phyloP scores from a whole-genome alignment of 2,113 vertebrate species.

The Oncorhynchus keta region DNA sequence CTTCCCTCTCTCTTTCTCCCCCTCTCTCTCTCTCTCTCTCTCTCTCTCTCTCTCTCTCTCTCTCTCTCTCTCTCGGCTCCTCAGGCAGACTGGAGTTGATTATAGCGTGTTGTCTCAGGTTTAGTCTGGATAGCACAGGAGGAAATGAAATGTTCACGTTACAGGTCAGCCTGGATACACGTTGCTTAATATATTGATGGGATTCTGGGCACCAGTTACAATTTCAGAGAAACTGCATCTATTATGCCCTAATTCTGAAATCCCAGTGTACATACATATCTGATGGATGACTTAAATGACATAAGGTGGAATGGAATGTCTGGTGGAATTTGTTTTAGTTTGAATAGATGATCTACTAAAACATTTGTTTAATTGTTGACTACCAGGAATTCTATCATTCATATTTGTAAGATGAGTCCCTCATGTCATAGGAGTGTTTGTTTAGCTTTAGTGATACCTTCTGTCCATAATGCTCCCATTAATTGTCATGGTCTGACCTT shows the following conservation, averaged over 20 bases:
- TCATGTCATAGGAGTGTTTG: background rate
- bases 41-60: too few species aligned
- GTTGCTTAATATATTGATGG: conserved; percentile 38
- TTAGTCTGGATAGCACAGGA: conserved; percentile 43
- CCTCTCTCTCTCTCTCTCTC: too few species aligned
- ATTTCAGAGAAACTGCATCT: background rate
- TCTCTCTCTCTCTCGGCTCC: too few species aligned
- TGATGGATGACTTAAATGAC: background rate
- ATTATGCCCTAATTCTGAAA: background rate
- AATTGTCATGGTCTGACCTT: background rate
- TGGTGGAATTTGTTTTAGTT: too few species aligned
- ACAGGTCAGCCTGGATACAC: conserved; percentile 32
- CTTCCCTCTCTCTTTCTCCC: too few species aligned
- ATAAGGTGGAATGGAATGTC: too few species aligned
- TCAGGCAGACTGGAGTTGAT: background rate
- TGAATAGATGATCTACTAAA: too few species aligned
- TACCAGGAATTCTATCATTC: background rate
- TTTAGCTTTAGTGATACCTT: background rate
- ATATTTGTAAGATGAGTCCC: too few species aligned
- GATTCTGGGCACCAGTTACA: too few species aligned
- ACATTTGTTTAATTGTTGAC: background rate
- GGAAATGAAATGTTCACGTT: conserved; percentile 67
- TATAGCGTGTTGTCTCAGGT: conserved; percentile 51
- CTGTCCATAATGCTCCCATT: background rate
- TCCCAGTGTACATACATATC: background rate